phyloP scores from a whole-genome alignment of 1,140 invertebrate species.

The Pissodes strobi region DNA sequence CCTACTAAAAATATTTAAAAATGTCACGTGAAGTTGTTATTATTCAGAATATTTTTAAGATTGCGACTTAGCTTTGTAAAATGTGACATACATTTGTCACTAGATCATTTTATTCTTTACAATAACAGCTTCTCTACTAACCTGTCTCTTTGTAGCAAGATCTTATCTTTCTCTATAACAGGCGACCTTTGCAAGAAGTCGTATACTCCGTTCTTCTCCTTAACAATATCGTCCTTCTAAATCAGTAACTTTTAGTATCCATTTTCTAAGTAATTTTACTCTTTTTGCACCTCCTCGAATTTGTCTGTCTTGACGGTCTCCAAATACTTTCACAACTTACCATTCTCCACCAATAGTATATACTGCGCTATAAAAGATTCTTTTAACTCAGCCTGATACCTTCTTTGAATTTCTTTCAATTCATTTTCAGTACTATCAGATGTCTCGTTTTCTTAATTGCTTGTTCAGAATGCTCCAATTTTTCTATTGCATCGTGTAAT shows the following conservation, averaged over 20 bases:
- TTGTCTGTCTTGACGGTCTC: neutral
- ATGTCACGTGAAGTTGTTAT: too few species aligned
- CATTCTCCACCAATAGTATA: conserved; percentile 8
- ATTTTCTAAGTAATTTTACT: conserved; percentile 11
- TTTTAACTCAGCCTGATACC: too few species aligned
- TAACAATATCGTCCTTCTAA: conserved; percentile 2
- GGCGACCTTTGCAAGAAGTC: conserved; percentile 20
- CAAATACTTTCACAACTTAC: neutral
- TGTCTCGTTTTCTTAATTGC: too few species aligned
- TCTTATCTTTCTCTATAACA: conserved; percentile 27
- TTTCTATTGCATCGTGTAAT: conserved; percentile 11
- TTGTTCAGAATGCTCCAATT: conserved; percentile 6
- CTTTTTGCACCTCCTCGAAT: conserved; percentile 8
- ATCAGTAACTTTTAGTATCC: conserved; percentile 21
- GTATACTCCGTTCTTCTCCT: conserved; percentile 23
- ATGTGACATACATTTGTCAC: too few species aligned
- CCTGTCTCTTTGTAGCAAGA: conserved; percentile 2
- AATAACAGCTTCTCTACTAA: too few species aligned
- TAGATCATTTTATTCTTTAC: too few species aligned
- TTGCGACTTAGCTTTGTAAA: too few species aligned
- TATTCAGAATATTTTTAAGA: too few species aligned
- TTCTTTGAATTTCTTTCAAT: too few species aligned
- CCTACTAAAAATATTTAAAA: too few species aligned
- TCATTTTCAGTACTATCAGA: too few species aligned
- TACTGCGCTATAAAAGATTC: too few species aligned